Conservation (phyloP, 2,113 vertebrate species). For the Cebidichthys violaceus region DNA sequence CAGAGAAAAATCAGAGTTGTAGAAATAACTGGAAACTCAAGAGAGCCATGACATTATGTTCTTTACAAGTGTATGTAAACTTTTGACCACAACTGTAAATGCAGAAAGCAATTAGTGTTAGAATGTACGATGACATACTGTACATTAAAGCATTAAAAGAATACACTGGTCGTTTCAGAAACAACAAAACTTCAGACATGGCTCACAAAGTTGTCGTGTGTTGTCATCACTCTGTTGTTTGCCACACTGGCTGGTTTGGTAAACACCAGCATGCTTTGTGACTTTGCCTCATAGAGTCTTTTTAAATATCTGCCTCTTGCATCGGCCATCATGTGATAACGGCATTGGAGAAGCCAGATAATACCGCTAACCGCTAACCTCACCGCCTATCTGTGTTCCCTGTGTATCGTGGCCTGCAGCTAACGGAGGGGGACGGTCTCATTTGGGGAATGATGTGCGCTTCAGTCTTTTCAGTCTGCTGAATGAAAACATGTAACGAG, state of each 20-base stretch:
- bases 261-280: neutral
- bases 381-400: slow-evolving; percentile 15
- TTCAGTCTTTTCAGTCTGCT: slow-evolving; percentile 24
- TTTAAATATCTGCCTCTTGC: neutral
- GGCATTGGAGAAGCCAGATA: slow-evolving; percentile 4
- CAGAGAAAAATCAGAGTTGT: too few species aligned
- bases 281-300: neutral
- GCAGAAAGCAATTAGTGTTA: neutral
- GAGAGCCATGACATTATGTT: too few species aligned
- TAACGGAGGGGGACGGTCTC: slow-evolving; percentile 16
- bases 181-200: neutral
- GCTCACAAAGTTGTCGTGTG: neutral
- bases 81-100: too few species aligned
- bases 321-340: neutral
- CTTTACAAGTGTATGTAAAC: too few species aligned
- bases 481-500: slow-evolving; percentile 25
- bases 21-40: too few species aligned
- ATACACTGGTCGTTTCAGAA: neutral
- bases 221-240: neutral
- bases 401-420: slow-evolving; percentile 34
- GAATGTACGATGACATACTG: neutral
- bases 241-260: neutral
- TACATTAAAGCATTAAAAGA: neutral
- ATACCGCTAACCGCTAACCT: slow-evolving; percentile 20
- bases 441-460: slow-evolving; percentile 13